Percentiles rank a stretch among this genome's conserved stretches.
Evolutionary conservation across 2,113 vertebrate genomes (phyloP).

Genomic region (Charina bottae): DNA sequence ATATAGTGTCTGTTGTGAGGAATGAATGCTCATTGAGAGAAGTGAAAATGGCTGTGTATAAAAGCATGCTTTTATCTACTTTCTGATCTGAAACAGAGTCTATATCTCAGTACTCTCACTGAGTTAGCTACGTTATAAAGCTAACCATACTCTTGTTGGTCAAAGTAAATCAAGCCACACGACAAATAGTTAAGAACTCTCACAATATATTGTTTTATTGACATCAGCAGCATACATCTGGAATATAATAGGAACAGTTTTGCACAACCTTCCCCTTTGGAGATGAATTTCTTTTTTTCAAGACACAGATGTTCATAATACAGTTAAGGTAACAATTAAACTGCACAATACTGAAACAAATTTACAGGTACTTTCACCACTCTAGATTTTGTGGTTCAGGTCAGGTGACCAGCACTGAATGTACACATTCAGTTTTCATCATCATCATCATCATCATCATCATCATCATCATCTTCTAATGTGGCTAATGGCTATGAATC

Average conservation of each 20-base stretch:
- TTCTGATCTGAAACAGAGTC: neutral
- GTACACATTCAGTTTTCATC: constrained; percentile 41
- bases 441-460: constrained; percentile 49
- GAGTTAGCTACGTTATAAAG: neutral
- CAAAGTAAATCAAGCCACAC: constrained; percentile 26
- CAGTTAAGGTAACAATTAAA: constrained; percentile 64
- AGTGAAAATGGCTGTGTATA: too few relatives aligned
- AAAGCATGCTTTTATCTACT: neutral
- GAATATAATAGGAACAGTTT: constrained; percentile 69
- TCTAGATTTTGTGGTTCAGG: constrained; percentile 50
- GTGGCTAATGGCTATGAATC: too few relatives aligned
- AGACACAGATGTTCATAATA: constrained; percentile 67
- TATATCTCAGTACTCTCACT: neutral
- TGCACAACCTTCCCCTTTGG: constrained; percentile 65
- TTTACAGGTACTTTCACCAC: constrained; percentile 65
- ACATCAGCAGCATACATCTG: constrained; percentile 69
- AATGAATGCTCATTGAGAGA: too few relatives aligned
- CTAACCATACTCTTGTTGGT: too few relatives aligned
- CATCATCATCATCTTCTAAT: constrained; percentile 42
- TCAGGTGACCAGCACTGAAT: constrained; percentile 51
- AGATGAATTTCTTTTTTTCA: constrained; percentile 61
- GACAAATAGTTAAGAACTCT: constrained; percentile 66
- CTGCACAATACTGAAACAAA: constrained; percentile 72
- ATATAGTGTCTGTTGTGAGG: too few relatives aligned
- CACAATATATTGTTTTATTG: constrained; percentile 71